Evolutionary conservation across 1,140 invertebrate genomes (phyloP).

Genomic region (Lordiphosa mommai): DNA sequence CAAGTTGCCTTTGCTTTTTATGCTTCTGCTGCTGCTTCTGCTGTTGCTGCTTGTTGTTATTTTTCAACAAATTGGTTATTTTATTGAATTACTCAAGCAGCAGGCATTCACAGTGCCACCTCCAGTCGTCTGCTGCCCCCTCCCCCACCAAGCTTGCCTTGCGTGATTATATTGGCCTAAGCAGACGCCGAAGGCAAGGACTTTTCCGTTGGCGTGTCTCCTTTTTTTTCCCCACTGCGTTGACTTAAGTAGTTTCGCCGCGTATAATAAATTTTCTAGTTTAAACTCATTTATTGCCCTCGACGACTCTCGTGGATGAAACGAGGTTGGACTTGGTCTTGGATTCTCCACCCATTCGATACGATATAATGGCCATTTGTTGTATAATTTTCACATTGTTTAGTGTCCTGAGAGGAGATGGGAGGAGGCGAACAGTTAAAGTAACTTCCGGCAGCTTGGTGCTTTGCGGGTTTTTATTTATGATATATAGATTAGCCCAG

Average conservation of each 20-base stretch:
- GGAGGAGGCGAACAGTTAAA: constrained; percentile 5
- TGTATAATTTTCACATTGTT: constrained; percentile 77
- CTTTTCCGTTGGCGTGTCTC: constrained; percentile 55
- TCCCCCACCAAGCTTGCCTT: constrained; percentile 20
- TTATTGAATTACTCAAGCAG: constrained; percentile 77
- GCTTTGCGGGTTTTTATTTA: constrained; percentile 49
- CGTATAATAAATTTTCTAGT: constrained; percentile 76
- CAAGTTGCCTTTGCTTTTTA: constrained; percentile 9
- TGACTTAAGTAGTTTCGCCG: constrained; percentile 70
- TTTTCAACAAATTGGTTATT: constrained; percentile 76
- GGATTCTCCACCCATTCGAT: constrained; percentile 14
- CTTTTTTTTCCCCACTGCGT: background rate
- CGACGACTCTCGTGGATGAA: constrained; percentile 32
- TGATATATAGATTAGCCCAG: constrained; percentile 51
- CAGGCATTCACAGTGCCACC: constrained; percentile 28
- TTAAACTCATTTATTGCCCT: constrained; percentile 74
- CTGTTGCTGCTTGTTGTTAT: constrained; percentile 30
- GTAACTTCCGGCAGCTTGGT: constrained; percentile 24
- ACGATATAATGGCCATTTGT: constrained; percentile 64
- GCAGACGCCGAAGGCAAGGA: constrained; percentile 34
- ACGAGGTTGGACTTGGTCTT: constrained; percentile 9
- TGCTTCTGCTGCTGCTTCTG: constrained; percentile 29
- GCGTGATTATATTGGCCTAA: constrained; percentile 72
- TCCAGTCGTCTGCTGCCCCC: too few relatives aligned
- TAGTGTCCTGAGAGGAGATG: constrained; percentile 35